Base-by-base conservation (phyloP, 2,888 invertebrate genomes). In the Orthosia gracilis region DNA sequence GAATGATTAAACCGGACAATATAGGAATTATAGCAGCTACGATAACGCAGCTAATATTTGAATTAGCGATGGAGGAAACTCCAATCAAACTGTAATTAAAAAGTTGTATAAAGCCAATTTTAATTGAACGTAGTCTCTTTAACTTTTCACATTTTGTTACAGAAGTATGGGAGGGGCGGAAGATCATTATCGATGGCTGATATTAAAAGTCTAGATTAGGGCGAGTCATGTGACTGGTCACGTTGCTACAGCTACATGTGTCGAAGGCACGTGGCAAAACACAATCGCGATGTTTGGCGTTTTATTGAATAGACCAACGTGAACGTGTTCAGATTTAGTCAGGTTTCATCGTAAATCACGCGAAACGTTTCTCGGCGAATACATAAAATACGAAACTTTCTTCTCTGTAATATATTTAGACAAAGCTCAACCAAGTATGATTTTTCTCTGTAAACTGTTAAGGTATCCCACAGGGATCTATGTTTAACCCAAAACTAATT, bases 221-320 rank as follows among this genome's bases (percentile, higher is more conserved):
- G 31, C 55, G 23, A 67, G 15, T 52, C 82, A 45, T 49, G 52
- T 57, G 61, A 45, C 67, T 57, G 54, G 21, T 65, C 71, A 76
- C 77, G 82, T 82, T 81, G 31, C 31, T 1, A 31, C 26, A 18
- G 4, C 13, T 58, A 54, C 45, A 76, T 65, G 64, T 75, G 50
- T 69, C 13, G 12, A 50, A 61, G 40, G 23, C 68, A 72, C 61
- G 57, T 58, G 57, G 11, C 40, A 66, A 45, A 64, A 66, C 50
- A 77, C 7, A 63, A 68, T 71, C 61, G 47, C 17, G 17, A 76
- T 71, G 4, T 68, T 68, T 64, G 23, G 55, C 23, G 18, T 45
- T 57, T 45, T 54, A 61, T 68, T 59, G 59, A 70, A 71, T 45
- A 69, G 17, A 21, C 47, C 31, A 58, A 65, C 26, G 23, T 57